These are phyloP conservation scores for Atherinomorus stipes DNA, from an alignment of 2,113 vertebrate species.

Conservation along the genomic window DNA sequence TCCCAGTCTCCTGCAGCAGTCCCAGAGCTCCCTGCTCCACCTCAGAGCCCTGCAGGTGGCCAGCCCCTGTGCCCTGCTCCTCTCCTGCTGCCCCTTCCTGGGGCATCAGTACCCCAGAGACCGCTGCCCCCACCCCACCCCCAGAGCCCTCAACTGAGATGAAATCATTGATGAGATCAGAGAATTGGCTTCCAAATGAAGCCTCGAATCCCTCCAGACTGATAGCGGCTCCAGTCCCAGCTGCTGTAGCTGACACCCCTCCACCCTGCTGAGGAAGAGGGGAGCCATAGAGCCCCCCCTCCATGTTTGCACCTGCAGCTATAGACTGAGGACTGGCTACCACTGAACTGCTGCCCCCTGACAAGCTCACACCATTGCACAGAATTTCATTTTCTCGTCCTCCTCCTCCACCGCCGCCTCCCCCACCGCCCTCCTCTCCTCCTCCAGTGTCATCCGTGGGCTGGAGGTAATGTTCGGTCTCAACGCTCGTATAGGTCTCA, in stretches of 20 bases:
- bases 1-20: slow-evolving; percentile 92
- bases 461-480: slow-evolving; percentile 93
- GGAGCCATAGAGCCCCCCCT: slow-evolving; percentile 90
- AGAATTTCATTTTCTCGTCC: slow-evolving; percentile 70
- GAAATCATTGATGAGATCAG: slow-evolving; percentile 99
- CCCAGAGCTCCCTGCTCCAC: slow-evolving; percentile 92
- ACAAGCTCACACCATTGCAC: slow-evolving; percentile 83
- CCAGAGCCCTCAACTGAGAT: slow-evolving; percentile 94
- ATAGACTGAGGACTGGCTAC: slow-evolving; percentile 75
- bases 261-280: slow-evolving; percentile 88
- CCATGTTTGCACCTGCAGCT: slow-evolving; percentile 83
- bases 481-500: slow-evolving; percentile 83
- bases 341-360: slow-evolving; percentile 64
- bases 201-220: slow-evolving; percentile 98
- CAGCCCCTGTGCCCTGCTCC: slow-evolving; percentile 82
- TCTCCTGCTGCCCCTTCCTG: slow-evolving; percentile 78
- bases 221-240: slow-evolving; percentile 83
- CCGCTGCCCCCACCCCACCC: slow-evolving; percentile 75
- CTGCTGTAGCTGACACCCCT: slow-evolving; percentile 78
- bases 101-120: slow-evolving; percentile 75
- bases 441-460: slow-evolving; percentile 67
- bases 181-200: slow-evolving; percentile 98
- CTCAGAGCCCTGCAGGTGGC: slow-evolving; percentile 79
- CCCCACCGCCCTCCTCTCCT: slow-evolving; percentile 55
- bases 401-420: slow-evolving; percentile 36